These are phyloP conservation scores for Anseranas semipalmata DNA, from an alignment of 2,113 vertebrate genomes.

Conservation along the genomic window DNA sequence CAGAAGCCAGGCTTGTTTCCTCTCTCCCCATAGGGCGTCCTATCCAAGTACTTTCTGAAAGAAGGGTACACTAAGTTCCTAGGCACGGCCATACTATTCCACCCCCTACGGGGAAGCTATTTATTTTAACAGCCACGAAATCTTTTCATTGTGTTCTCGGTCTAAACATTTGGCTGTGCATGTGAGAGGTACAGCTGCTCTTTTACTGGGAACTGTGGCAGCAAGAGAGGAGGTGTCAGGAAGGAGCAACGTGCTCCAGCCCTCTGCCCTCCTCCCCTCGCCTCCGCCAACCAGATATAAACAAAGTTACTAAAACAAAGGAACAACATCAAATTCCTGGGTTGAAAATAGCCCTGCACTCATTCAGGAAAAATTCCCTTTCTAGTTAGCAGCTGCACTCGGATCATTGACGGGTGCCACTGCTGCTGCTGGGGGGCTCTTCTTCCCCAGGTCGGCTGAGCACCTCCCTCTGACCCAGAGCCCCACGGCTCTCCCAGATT, in stretches of 20 bases:
- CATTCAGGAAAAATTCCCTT: conserved; percentile 55
- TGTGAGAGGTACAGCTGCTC: background rate
- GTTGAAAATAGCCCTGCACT: conserved; percentile 41
- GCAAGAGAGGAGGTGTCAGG: conserved; percentile 35
- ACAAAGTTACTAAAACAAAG: conserved; percentile 70
- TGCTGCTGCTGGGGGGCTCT: background rate
- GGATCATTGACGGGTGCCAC: background rate
- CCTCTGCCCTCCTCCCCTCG: background rate
- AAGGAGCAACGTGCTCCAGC: background rate
- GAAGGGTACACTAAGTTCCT: conserved; percentile 43
- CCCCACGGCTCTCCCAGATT: accelerated
- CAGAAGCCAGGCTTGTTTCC: conserved; percentile 58
- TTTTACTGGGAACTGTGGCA: background rate
- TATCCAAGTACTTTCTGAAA: conserved; percentile 38
- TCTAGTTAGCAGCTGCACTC: accelerated
- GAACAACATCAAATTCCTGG: conserved; percentile 53
- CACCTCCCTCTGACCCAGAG: background rate
- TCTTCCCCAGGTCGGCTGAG: background rate
- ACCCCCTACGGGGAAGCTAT: conserved; percentile 36
- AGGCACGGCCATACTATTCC: background rate
- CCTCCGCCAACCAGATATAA: conserved; percentile 1
- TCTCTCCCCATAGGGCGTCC: background rate
- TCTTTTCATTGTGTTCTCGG: conserved; percentile 54
- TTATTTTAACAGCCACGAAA: conserved; percentile 52
- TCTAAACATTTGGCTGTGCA: conserved; percentile 22